Percentiles rank a stretch among this genome's conserved stretches.
These are phyloP conservation scores for Thymelicus acteon DNA, from an alignment of 2,888 invertebrate species.

Conservation along the genomic window DNA sequence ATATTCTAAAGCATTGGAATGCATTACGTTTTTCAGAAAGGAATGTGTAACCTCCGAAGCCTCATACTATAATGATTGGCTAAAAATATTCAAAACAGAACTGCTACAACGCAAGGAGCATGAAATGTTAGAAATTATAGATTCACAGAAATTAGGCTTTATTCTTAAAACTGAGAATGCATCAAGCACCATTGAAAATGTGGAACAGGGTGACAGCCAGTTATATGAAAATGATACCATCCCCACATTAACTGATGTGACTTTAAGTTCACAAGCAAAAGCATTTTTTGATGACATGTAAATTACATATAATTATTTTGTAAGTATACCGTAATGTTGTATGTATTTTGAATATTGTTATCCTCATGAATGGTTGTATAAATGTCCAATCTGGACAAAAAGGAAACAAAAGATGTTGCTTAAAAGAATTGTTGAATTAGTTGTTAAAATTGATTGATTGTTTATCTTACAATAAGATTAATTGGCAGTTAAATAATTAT, in stretches of 20 bases:
- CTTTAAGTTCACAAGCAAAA: conserved; percentile 67
- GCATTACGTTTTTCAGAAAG: conserved; percentile 65
- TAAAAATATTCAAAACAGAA: conserved; percentile 63
- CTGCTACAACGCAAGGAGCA: conserved; percentile 59
- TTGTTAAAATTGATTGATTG: neutral
- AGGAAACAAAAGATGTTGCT: too few species aligned
- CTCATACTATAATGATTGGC: conserved; percentile 70
- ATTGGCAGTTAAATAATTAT: too few species aligned
- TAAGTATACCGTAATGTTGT: too few species aligned
- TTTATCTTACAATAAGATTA: neutral
- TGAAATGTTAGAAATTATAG: conserved; percentile 58
- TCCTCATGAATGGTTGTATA: too few species aligned
- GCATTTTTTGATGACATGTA: conserved; percentile 78
- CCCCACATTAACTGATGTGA: conserved; percentile 65
- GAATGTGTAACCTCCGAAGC: conserved; percentile 69
- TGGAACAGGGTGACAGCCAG: conserved; percentile 66
- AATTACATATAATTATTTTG: conserved; percentile 28
- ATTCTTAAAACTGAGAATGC: conserved; percentile 70
- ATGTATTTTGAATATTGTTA: too few species aligned
- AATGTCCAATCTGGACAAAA: too few species aligned
- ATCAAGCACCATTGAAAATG: conserved; percentile 61
- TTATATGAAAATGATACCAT: conserved; percentile 75
- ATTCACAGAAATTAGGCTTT: conserved; percentile 61
- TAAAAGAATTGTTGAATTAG: too few species aligned
- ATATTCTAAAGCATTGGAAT: conserved; percentile 65